phyloP scores from a whole-genome alignment of 2,888 invertebrate species.

The Halictus ligatus region DNA sequence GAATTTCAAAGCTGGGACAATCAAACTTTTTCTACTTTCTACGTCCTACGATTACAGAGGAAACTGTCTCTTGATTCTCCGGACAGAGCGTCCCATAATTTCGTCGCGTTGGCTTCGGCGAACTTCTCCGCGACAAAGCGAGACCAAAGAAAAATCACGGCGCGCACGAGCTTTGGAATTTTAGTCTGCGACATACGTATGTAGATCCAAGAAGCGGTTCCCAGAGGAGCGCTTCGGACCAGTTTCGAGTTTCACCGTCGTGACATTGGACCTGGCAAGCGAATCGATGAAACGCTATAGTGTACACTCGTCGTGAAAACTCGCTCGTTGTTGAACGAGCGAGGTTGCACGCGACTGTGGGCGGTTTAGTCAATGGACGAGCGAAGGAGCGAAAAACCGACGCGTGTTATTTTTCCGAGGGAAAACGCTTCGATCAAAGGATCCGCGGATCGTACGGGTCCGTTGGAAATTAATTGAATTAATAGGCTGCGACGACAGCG shows the following conservation, averaged over 20 bases:
- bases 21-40: constrained; percentile 31
- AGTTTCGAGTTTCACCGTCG: constrained; percentile 5
- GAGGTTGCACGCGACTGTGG: neutral
- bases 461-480: constrained; percentile 1
- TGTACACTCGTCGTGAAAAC: neutral
- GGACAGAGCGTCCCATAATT: neutral
- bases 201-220: neutral
- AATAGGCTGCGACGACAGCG: neutral
- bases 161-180: constrained; percentile 29
- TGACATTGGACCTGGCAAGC: neutral
- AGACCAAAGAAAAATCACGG: neutral
- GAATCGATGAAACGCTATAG: neutral
- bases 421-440: neutral
- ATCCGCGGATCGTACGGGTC: neutral
- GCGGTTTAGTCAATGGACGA: neutral
- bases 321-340: neutral
- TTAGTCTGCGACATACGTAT: neutral
- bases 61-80: constrained; percentile 3
- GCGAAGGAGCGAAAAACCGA: neutral
- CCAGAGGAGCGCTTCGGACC: neutral
- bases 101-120: neutral
- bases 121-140: neutral
- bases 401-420: neutral
- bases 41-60: constrained; percentile 2
- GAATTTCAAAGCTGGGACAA: constrained; percentile 38